Percentiles rank a stretch among this genome's conserved stretches.
These are phyloP conservation scores for Gnathonemus echidnorhynchus DNA, from an alignment of 2,113 vertebrate genomes.

Conservation along the genomic window DNA sequence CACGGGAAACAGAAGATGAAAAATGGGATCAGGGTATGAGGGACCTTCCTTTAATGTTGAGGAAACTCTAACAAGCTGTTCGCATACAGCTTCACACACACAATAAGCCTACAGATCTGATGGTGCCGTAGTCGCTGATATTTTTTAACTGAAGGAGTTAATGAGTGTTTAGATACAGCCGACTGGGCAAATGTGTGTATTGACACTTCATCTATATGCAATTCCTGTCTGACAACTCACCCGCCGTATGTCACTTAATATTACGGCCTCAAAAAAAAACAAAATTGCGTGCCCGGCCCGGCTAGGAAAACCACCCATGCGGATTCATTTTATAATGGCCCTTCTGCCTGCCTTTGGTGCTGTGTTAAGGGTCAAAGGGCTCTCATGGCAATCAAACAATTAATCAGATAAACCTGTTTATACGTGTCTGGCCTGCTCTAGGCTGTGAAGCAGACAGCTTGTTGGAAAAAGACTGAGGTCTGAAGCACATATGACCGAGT, in stretches of 20 bases:
- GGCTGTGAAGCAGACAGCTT: not conserved
- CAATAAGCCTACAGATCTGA: not conserved
- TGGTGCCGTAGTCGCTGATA: not conserved
- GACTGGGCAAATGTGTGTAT: not conserved
- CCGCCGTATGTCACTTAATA: not conserved
- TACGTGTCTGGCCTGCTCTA: not conserved
- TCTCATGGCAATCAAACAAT: not conserved
- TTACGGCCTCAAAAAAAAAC: not conserved
- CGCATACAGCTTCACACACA: not conserved
- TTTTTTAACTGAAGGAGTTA: not conserved
- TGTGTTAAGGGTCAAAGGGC: not conserved
- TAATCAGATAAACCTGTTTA: not conserved
- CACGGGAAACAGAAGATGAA: not conserved
- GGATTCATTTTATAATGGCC: not conserved
- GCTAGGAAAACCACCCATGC: not conserved
- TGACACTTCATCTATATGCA: not conserved
- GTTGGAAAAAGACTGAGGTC: not conserved
- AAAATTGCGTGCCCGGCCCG: not conserved
- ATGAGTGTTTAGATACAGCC: not conserved
- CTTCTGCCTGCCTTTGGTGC: not conserved
- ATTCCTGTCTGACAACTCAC: not conserved
- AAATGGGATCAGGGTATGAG: not conserved
- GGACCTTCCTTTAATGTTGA: not conserved
- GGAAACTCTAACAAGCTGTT: not conserved
- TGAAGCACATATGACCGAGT: not conserved